A percentile compares a stretch with the other conserved stretches of the same genome.
Conservation (phyloP, 2,888 invertebrate genomes). For the Leptogaster cylindrica region DNA sequence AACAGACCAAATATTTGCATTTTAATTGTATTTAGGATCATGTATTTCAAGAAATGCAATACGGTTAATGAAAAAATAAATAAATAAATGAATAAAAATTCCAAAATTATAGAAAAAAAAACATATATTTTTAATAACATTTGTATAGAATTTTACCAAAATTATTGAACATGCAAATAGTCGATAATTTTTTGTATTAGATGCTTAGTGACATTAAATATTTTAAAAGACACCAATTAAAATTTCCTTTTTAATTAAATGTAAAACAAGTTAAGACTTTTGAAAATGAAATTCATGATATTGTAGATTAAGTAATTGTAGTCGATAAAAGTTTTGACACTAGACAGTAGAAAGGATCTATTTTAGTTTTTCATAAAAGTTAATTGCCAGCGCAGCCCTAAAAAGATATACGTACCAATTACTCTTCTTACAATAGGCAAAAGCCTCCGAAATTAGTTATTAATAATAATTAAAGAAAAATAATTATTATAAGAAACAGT, state of each 20-base stretch:
- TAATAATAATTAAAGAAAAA: not conserved
- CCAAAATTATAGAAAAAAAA: conserved; percentile 33
- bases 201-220: conserved; percentile 29
- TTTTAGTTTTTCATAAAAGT: not conserved
- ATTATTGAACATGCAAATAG: conserved; percentile 30
- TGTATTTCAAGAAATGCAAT: conserved; percentile 30
- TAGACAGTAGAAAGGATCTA: not conserved
- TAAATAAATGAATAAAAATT: no score
- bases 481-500: no score
- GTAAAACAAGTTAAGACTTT: no score
- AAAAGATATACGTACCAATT: conserved; percentile 27
- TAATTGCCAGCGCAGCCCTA: conserved; percentile 1
- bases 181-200: conserved; percentile 32
- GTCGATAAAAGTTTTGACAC: no score
- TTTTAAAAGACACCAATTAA: conserved; percentile 27
- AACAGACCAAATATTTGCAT: conserved; percentile 33
- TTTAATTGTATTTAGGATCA: conserved; percentile 31
- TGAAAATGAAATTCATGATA: conserved; percentile 7
- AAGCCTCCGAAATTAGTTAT: not conserved
- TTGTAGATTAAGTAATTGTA: not conserved
- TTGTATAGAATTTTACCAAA: conserved; percentile 39
- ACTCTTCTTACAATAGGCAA: conserved; percentile 16
- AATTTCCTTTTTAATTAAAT: conserved; percentile 19
- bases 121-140: conserved; percentile 34
- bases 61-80: no score